Conservation (phyloP, 2,888 invertebrate genomes). For the Caenorhabditis uteleia region DNA sequence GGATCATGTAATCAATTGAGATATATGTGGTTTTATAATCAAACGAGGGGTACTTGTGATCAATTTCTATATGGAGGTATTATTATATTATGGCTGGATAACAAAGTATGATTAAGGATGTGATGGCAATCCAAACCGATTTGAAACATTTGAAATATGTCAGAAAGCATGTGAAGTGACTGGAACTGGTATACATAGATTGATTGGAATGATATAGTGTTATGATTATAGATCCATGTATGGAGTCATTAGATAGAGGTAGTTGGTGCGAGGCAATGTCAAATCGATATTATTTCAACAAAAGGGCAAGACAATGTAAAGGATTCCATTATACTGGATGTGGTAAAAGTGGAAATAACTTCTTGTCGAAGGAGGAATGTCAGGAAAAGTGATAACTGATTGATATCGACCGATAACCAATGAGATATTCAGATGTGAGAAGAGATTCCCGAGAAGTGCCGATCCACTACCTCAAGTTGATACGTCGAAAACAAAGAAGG, state of each 20-base stretch:
- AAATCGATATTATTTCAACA: constrained; percentile 52
- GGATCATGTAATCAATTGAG: constrained; percentile 63
- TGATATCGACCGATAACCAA: too few species aligned
- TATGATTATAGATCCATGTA: constrained; percentile 54
- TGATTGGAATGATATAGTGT: not conserved
- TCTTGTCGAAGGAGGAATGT: constrained; percentile 56
- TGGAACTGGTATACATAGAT: constrained; percentile 45
- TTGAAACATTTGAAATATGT: constrained; percentile 60
- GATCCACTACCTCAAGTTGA: not conserved
- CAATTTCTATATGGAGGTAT: constrained; percentile 66
- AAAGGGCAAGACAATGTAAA: constrained; percentile 40
- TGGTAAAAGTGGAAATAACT: constrained; percentile 60
- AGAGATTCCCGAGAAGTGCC: constrained; percentile 20
- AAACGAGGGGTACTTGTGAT: constrained; percentile 60
- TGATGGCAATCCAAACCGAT: constrained; percentile 64
- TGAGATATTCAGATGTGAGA: constrained; percentile 27
- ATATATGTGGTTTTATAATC: constrained; percentile 66
- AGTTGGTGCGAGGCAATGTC: constrained; percentile 65
- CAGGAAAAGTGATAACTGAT: constrained; percentile 19
- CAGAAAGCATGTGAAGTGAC: constrained; percentile 62
- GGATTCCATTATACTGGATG: constrained; percentile 69
- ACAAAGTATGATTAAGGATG: constrained; percentile 33
- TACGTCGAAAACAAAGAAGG: constrained; percentile 2
- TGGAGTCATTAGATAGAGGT: constrained; percentile 62
- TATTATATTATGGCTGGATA: not conserved